Conservation (phyloP, 2,113 vertebrate genomes). For the Clarias gariepinus region DNA sequence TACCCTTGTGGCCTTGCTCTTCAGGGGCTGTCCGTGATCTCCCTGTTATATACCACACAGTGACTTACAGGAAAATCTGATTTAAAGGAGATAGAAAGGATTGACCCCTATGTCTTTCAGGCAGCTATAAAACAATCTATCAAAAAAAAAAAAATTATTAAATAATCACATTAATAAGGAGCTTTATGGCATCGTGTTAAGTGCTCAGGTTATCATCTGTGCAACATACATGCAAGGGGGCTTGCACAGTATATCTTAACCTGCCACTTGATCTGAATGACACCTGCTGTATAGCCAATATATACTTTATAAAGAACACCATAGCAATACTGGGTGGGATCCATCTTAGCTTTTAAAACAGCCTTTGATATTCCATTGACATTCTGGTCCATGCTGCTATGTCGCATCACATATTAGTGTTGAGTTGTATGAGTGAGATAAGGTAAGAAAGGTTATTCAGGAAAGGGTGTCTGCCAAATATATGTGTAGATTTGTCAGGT, state of each 20-base stretch:
- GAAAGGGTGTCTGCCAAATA: neutral
- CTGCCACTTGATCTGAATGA: neutral
- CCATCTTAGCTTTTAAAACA: neutral
- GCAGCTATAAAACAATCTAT: neutral
- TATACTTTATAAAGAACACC: neutral
- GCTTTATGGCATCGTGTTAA: neutral
- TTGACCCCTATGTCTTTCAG: conserved; percentile 17
- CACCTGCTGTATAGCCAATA: neutral
- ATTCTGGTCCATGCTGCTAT: neutral
- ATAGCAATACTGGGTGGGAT: neutral
- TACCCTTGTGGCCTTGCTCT: conserved; percentile 35
- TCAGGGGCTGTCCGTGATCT: conserved; percentile 26
- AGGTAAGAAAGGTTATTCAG: too few relatives aligned
- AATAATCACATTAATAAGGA: neutral
- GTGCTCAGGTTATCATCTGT: neutral
- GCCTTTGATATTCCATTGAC: neutral
- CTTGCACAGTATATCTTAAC: neutral
- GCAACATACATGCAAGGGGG: neutral
- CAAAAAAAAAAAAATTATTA: neutral
- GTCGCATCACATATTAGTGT: neutral
- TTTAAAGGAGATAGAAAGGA: conserved; percentile 13
- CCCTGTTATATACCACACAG: neutral
- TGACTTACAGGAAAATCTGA: conserved; percentile 22
- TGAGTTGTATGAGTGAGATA: neutral
- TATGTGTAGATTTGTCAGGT: neutral